Evolutionary conservation across 2,113 vertebrate genomes (phyloP).

Genomic region (Galemys pyrenaicus): DNA sequence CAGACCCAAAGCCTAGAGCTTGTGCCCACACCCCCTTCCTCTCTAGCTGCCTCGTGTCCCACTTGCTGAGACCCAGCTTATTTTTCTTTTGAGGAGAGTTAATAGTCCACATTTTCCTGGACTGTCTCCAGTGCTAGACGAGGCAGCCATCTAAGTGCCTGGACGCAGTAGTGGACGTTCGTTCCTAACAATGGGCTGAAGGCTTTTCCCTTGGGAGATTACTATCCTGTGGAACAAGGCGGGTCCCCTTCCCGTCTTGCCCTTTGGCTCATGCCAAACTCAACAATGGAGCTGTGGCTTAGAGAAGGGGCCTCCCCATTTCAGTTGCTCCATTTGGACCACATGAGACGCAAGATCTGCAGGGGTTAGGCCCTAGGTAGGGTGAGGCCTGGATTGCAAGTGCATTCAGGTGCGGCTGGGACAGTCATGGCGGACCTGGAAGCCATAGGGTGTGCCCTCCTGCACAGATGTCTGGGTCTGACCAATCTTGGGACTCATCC

Average conservation of each 20-base stretch:
- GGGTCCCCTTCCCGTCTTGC: background rate
- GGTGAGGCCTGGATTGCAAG: background rate
- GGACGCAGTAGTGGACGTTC: background rate
- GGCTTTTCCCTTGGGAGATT: background rate
- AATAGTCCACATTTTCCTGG: background rate
- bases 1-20: background rate
- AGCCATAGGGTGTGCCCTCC: background rate
- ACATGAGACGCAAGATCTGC: background rate
- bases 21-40: background rate
- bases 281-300: background rate
- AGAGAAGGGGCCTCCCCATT: background rate
- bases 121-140: background rate
- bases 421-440: background rate
- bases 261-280: background rate
- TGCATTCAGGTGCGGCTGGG: background rate
- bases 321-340: background rate
- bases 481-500: background rate
- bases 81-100: background rate
- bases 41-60: background rate
- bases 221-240: background rate
- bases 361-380: too few relatives aligned
- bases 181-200: background rate
- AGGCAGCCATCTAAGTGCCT: background rate
- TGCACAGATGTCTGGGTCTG: background rate
- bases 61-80: background rate